Evolutionary conservation across 2,888 invertebrate genomes (phyloP).

Genomic region (Coelinius sp.): DNA sequence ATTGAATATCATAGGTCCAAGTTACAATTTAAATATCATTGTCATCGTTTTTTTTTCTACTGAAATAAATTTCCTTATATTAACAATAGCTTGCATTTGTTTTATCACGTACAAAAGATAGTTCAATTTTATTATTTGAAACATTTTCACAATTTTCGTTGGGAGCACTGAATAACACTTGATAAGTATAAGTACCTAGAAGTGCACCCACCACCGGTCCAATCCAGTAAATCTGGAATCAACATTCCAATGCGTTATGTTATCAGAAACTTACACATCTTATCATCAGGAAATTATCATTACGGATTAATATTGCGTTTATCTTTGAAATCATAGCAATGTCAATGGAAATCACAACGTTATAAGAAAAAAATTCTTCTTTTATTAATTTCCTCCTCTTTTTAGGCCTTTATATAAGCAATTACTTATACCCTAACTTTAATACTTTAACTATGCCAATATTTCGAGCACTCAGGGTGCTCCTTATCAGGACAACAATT

Average conservation of each 20-base stretch:
- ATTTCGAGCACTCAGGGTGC: too few relatives aligned
- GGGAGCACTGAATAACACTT: constrained; percentile 53
- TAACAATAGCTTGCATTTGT: too few relatives aligned
- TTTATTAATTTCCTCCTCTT: too few relatives aligned
- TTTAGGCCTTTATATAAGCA: too few relatives aligned
- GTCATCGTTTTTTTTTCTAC: background rate
- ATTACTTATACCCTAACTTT: too few relatives aligned
- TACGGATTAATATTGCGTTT: background rate
- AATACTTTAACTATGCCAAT: too few relatives aligned
- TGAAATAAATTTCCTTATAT: background rate
- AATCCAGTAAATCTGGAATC: constrained; percentile 77
- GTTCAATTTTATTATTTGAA: constrained; percentile 2
- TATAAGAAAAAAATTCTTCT: background rate
- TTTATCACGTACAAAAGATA: constrained; percentile 21
- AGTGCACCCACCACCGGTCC: constrained; percentile 74
- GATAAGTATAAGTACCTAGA: constrained; percentile 72
- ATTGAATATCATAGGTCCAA: background rate
- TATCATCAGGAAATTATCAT: background rate
- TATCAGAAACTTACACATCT: background rate
- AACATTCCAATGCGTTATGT: background rate
- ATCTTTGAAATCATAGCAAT: background rate
- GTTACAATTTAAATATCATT: background rate
- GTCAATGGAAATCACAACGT: background rate
- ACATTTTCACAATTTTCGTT: constrained; percentile 23
- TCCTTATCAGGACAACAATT: too few relatives aligned